Evolutionary conservation across 2,797 vertebrate genomes (phyloP).

Genomic region (Pagetopsis macropterus): DNA sequence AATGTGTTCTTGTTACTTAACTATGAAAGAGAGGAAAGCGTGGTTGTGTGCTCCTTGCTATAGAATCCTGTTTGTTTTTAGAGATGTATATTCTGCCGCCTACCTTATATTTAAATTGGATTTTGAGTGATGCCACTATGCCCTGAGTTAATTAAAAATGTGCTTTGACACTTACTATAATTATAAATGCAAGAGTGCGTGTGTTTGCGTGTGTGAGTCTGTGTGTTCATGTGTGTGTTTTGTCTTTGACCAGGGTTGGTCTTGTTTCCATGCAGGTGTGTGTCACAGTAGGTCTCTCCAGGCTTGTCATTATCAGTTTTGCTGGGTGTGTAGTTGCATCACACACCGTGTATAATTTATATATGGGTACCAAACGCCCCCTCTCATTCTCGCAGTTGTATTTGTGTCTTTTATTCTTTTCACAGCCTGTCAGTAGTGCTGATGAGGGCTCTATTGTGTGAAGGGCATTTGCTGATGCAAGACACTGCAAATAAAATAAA

Average conservation of each 20-base stretch:
- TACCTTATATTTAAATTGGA: no score
- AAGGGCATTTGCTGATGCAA: conserved; percentile 68
- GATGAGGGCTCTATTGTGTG: conserved; percentile 49
- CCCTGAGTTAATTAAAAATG: background rate
- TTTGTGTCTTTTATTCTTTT: conserved; percentile 35
- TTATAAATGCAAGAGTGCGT: no score
- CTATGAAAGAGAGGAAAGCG: background rate
- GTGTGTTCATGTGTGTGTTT: background rate
- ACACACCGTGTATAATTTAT: no score
- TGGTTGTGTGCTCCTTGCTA: background rate
- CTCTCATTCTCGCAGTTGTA: conserved; percentile 23
- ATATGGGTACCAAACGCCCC: background rate
- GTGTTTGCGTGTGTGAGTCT: background rate
- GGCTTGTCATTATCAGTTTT: conserved; percentile 1
- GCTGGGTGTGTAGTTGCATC: background rate
- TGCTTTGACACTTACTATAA: background rate
- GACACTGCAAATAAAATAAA: conserved; percentile 65
- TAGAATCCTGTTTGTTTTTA: background rate
- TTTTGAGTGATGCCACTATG: no score
- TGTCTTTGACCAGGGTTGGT: conserved; percentile 9
- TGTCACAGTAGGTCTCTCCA: background rate
- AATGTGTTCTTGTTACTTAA: background rate
- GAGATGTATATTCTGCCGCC: no score
- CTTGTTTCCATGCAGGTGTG: background rate
- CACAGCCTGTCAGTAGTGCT: conserved; percentile 32